Percentiles rank a stretch among this genome's conserved stretches.
phyloP scores from a whole-genome alignment of 2,888 invertebrate genomes.

The Carcina quercana region DNA sequence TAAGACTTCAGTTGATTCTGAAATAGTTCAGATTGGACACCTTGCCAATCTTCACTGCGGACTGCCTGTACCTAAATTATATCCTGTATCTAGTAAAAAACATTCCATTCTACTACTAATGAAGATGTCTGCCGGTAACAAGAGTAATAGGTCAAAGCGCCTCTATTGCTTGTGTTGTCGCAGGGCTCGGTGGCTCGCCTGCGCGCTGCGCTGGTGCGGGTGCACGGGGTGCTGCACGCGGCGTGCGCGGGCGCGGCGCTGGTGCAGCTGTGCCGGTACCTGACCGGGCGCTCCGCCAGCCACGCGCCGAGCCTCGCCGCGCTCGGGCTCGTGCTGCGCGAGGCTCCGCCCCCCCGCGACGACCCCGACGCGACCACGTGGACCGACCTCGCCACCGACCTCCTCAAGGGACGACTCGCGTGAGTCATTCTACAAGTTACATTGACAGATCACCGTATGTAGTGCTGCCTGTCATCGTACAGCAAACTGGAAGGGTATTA shows the following conservation, averaged over 20 bases:
- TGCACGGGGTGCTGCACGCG: slow-evolving; percentile 62
- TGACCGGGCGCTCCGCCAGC: slow-evolving; percentile 59
- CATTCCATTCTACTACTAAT: not conserved
- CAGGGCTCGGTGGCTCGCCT: slow-evolving; percentile 2
- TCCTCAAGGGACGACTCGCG: slow-evolving; percentile 63
- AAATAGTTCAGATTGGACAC: too few species aligned
- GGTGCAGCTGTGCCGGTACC: slow-evolving; percentile 75
- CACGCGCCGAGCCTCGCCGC: slow-evolving; percentile 65
- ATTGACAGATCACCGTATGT: not conserved
- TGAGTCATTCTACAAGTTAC: slow-evolving; percentile 34
- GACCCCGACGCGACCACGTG: slow-evolving; percentile 36
- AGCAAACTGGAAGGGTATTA: too few species aligned
- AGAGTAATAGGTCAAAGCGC: too few species aligned
- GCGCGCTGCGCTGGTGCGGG: slow-evolving; percentile 48
- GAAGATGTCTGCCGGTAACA: not conserved
- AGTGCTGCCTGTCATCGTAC: not conserved
- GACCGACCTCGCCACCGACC: slow-evolving; percentile 31
- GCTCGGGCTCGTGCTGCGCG: slow-evolving; percentile 76
- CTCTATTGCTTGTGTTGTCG: too few species aligned
- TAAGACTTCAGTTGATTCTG: too few species aligned
- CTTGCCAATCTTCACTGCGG: too few species aligned
- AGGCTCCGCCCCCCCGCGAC: slow-evolving; percentile 52
- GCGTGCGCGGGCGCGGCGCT: slow-evolving; percentile 55
- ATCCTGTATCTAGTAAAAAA: too few species aligned
- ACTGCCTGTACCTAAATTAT: too few species aligned